Conservation (phyloP, 1,140 invertebrate genomes). For the Pogonognathellus flavescens region DNA sequence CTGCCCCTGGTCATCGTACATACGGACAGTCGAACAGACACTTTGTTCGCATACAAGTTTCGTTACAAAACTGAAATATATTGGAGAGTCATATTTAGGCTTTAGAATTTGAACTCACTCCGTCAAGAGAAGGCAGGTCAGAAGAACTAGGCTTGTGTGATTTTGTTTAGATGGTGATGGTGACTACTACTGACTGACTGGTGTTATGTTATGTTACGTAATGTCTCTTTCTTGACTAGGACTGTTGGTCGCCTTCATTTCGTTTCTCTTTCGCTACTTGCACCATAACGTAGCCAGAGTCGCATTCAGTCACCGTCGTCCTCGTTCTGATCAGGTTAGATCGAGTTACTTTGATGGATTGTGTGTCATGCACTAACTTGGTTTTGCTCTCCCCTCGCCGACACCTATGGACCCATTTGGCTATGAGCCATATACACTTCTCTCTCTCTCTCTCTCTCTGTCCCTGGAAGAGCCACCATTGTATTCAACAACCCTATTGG, state of each 20-base stretch:
- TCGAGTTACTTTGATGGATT: constrained; percentile 65
- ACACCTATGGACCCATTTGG: constrained; percentile 65
- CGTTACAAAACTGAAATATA: no score
- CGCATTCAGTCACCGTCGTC: constrained; percentile 43
- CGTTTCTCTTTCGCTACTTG: background rate
- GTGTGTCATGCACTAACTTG: constrained; percentile 63
- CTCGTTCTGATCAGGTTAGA: constrained; percentile 53
- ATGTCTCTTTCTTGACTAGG: background rate
- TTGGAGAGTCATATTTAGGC: no score
- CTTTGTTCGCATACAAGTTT: no score
- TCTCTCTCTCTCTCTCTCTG: constrained; percentile 1
- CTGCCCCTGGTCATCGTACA: no score
- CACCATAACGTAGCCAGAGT: background rate
- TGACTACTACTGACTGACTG: background rate
- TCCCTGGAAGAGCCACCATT: constrained; percentile 24
- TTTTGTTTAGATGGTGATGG: constrained; percentile 16
- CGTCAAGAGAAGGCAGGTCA: background rate
- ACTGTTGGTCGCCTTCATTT: background rate
- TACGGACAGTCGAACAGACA: no score
- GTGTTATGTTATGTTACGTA: constrained; percentile 18
- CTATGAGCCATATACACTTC: constrained; percentile 60
- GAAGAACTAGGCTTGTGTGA: background rate
- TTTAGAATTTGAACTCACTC: no score
- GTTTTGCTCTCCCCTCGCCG: constrained; percentile 59
- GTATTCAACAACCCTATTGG: constrained; percentile 11